Conservation (phyloP, 2,888 invertebrate genomes). For the Pollenia angustigena region DNA sequence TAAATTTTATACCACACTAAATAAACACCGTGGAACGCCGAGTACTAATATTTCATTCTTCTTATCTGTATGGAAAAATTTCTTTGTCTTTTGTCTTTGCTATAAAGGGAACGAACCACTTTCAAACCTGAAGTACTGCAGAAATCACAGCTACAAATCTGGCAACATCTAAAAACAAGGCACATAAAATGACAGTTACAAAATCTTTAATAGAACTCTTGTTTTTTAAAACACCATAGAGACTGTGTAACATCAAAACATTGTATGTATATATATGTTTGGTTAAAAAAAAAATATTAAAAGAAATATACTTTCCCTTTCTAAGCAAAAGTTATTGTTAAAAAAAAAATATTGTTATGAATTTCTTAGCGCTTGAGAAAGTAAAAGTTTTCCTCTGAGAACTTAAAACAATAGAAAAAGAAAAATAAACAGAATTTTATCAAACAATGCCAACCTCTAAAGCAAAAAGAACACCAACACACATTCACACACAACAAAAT, state of each 20-base stretch:
- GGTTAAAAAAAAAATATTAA: not conserved
- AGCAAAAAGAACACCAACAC: not conserved
- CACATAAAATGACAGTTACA: not conserved
- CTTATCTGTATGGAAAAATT: too few species aligned
- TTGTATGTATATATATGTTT: not conserved
- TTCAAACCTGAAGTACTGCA: not conserved
- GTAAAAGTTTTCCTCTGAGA: slow-evolving; percentile 23
- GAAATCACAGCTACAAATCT: not conserved
- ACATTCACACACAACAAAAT: slow-evolving; percentile 3
- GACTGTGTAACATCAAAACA: not conserved
- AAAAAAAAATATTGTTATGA: slow-evolving; percentile 20
- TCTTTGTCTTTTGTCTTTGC: too few species aligned
- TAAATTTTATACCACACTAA: too few species aligned
- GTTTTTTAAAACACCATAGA: not conserved
- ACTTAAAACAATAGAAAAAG: slow-evolving; percentile 9
- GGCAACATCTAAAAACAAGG: not conserved
- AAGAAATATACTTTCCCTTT: not conserved
- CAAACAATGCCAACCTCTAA: slow-evolving; percentile 15
- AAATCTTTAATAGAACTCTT: not conserved
- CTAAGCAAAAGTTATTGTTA: slow-evolving; percentile 13
- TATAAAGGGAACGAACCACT: too few species aligned
- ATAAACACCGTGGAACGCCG: too few species aligned
- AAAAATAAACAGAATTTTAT: not conserved
- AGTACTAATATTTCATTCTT: too few species aligned
- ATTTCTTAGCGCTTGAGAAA: slow-evolving; percentile 9